These are phyloP conservation scores for Baronia brevicornis DNA, from an alignment of 2,888 invertebrate genomes.

Conservation along the genomic window DNA sequence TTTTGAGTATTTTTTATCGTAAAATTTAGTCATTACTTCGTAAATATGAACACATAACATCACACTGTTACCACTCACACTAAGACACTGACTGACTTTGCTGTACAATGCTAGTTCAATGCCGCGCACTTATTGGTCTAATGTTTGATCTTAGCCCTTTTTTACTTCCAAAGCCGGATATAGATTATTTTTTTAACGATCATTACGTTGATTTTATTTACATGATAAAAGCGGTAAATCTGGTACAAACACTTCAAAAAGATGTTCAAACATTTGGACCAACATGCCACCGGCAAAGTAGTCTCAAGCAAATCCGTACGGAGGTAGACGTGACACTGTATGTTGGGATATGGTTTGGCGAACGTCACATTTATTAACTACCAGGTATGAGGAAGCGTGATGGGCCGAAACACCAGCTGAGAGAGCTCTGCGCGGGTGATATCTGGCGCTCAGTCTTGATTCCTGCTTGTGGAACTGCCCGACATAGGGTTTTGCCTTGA, in stretches of 20 bases:
- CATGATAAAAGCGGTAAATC: too few relatives aligned
- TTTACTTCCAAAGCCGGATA: too few relatives aligned
- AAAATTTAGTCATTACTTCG: slow-evolving; percentile 24
- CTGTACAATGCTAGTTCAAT: neutral
- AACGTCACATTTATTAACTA: slow-evolving; percentile 4
- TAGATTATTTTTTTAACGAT: slow-evolving; percentile 4
- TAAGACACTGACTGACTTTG: slow-evolving; percentile 7
- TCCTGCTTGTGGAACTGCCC: slow-evolving; percentile 25
- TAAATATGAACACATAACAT: slow-evolving; percentile 60
- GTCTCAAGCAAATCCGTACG: too few relatives aligned
- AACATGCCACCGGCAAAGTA: slow-evolving; percentile 7
- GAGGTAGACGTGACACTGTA: slow-evolving; percentile 1
- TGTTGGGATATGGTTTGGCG: slow-evolving; percentile 3
- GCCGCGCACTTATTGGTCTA: slow-evolving; percentile 4
- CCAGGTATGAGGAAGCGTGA: slow-evolving; percentile 6
- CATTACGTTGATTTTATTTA: too few relatives aligned
- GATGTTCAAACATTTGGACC: slow-evolving; percentile 7
- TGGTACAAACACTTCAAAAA: too few relatives aligned
- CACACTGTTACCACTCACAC: slow-evolving; percentile 26
- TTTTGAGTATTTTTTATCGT: slow-evolving; percentile 56
- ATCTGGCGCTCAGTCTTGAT: slow-evolving; percentile 31
- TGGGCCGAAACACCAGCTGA: slow-evolving; percentile 19
- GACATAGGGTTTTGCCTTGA: slow-evolving; percentile 33
- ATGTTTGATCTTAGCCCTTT: too few relatives aligned
- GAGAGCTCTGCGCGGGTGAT: too few relatives aligned